phyloP scores from a whole-genome alignment of 2,888 invertebrate species.

The Caenorhabditis japonica region DNA sequence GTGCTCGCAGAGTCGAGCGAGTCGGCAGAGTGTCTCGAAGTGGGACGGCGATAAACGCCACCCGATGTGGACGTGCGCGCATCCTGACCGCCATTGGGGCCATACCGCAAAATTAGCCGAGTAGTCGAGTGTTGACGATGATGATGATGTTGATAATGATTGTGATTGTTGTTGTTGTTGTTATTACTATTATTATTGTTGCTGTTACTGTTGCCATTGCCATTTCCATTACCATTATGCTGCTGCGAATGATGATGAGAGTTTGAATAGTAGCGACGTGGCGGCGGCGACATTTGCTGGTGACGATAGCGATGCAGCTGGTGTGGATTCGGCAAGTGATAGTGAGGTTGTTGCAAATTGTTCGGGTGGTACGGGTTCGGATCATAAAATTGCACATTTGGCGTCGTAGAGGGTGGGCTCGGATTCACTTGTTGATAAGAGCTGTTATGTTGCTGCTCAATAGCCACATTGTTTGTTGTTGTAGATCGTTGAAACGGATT shows the following conservation, averaged over 20 bases:
- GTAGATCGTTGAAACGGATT: slow-evolving; percentile 32
- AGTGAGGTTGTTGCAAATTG: too few relatives aligned
- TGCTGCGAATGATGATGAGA: too few relatives aligned
- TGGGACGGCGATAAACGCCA: background rate
- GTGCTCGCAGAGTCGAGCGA: slow-evolving; percentile 33
- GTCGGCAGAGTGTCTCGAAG: slow-evolving; percentile 26
- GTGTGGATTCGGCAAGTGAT: slow-evolving; percentile 15
- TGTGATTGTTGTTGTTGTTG: too few relatives aligned
- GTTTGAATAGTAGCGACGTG: background rate
- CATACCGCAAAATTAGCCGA: slow-evolving; percentile 18
- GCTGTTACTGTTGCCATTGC: background rate
- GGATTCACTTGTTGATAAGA: slow-evolving; percentile 1
- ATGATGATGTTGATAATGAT: too few relatives aligned
- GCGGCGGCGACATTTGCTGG: slow-evolving; percentile 7
- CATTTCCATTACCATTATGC: background rate
- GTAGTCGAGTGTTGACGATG: slow-evolving; percentile 4
- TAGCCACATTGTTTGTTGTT: background rate
- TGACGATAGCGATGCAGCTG: slow-evolving; percentile 14
- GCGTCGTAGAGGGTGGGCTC: background rate
- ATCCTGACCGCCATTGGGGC: background rate
- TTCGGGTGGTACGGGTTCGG: background rate
- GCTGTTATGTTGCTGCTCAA: background rate
- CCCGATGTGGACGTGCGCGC: background rate
- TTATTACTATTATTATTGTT: too few relatives aligned
- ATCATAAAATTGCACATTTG: background rate